A percentile compares a stretch with the other conserved stretches of the same genome.
These are phyloP conservation scores for Ladona fulva DNA, from an alignment of 1,140 invertebrate species.

Conservation along the genomic window DNA sequence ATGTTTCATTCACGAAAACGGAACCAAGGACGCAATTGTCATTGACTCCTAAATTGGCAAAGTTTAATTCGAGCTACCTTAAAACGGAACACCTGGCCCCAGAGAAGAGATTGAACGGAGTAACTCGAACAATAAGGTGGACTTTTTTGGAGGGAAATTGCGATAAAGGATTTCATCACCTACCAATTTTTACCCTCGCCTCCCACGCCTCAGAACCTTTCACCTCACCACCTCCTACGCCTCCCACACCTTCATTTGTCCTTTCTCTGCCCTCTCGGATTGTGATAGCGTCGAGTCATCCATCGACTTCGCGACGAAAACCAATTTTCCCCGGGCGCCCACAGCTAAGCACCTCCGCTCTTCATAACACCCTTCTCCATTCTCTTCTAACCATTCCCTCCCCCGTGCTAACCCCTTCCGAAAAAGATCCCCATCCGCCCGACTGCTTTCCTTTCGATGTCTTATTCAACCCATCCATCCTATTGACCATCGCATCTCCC, in stretches of 20 bases:
- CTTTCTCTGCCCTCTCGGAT: background rate
- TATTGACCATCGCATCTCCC: background rate
- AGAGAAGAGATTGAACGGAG: no score
- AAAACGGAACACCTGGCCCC: no score
- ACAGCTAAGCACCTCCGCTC: background rate
- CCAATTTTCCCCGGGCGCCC: background rate
- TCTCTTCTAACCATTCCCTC: background rate
- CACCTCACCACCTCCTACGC: background rate
- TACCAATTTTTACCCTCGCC: background rate
- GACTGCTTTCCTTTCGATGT: background rate
- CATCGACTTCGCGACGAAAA: background rate
- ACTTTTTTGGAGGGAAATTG: no score
- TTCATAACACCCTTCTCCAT: background rate
- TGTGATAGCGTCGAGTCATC: background rate
- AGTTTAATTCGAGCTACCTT: no score
- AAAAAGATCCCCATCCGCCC: background rate
- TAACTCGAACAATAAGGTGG: no score
- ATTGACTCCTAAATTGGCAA: no score
- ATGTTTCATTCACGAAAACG: no score
- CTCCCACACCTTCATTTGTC: background rate
- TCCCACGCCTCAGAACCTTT: no score
- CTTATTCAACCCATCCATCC: background rate
- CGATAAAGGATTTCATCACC: no score
- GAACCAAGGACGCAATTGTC: no score
- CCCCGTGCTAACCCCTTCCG: background rate